A percentile compares a stretch with the other conserved stretches of the same genome.
Conservation (phyloP, 2,797 vertebrate genomes). For the Rhabdomys pumilio region DNA sequence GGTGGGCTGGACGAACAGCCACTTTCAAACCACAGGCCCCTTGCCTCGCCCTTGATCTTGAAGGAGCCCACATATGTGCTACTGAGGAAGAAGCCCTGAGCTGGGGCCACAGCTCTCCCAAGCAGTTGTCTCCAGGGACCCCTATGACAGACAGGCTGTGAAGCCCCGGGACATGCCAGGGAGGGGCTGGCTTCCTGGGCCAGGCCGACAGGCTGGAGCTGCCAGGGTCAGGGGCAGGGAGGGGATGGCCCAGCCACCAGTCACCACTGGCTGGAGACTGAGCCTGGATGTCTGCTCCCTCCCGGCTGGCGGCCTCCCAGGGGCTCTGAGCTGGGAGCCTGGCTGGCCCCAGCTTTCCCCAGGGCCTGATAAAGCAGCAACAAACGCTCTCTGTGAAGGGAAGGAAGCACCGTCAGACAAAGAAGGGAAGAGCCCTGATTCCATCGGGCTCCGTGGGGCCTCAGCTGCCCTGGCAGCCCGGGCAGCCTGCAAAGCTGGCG, state of each 20-base stretch:
- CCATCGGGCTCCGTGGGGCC: conserved; percentile 80
- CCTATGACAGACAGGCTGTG: neutral
- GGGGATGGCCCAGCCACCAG: neutral
- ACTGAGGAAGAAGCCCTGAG: neutral
- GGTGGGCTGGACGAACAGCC: neutral
- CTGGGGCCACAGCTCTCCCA: conserved; percentile 12
- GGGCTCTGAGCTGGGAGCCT: conserved; percentile 82
- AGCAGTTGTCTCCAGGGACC: neutral
- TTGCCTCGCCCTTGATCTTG: neutral
- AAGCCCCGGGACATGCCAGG: neutral
- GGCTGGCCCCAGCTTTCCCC: conserved; percentile 84
- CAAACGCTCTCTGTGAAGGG: conserved; percentile 79
- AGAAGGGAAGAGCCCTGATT: conserved; percentile 86
- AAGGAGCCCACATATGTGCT: neutral
- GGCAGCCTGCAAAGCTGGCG: conserved; percentile 74
- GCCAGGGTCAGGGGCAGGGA: conserved; percentile 62
- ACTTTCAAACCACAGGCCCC: neutral
- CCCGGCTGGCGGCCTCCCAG: conserved; percentile 80
- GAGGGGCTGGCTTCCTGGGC: neutral
- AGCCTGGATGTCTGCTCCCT: conserved; percentile 64
- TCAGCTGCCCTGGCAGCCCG: conserved; percentile 77
- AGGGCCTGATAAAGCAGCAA: conserved; percentile 85
- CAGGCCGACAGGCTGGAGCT: neutral
- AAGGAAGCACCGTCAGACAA: conserved; percentile 86
- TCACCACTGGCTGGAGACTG: conserved; percentile 4